Percentiles rank a stretch among this genome's conserved stretches.
Evolutionary conservation across 1,140 invertebrate species (phyloP).

Genomic region (Danaus plexippus): DNA sequence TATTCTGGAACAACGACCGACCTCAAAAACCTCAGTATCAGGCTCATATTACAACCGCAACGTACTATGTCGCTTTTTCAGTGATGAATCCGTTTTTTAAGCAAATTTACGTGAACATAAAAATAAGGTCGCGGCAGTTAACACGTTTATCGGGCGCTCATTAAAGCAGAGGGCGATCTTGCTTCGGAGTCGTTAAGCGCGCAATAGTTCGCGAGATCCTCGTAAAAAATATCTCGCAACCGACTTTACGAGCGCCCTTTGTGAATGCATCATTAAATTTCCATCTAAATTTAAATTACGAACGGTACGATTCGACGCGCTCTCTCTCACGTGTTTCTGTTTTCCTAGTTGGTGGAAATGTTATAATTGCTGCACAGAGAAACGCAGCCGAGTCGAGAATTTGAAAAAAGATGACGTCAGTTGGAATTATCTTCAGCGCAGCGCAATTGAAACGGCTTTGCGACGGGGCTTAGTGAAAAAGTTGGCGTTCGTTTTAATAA

Average conservation of each 20-base stretch:
- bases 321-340: conserved; percentile 68
- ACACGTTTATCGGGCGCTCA: conserved; percentile 71
- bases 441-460: conserved; percentile 72
- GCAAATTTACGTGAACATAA: conserved; percentile 67
- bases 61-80: conserved; percentile 37
- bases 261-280: conserved; percentile 71
- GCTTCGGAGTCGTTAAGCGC: conserved; percentile 70
- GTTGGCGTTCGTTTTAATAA: conserved; percentile 72
- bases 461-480: conserved; percentile 70
- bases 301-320: conserved; percentile 63
- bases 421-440: conserved; percentile 71
- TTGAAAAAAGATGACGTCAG: conserved; percentile 71
- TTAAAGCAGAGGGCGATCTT: conserved; percentile 69
- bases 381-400: conserved; percentile 66
- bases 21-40: conserved; percentile 6
- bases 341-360: conserved; percentile 69
- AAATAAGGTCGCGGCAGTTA: conserved; percentile 70
- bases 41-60: conserved; percentile 10
- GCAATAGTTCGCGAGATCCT: conserved; percentile 72
- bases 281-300: conserved; percentile 72
- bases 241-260: conserved; percentile 71
- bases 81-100: conserved; percentile 66
- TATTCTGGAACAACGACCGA: conserved; percentile 6
- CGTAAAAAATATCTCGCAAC: conserved; percentile 72
- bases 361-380: conserved; percentile 70